These are phyloP conservation scores for Wasmannia auropunctata DNA, from an alignment of 1,140 invertebrate genomes.

Conservation along the genomic window DNA sequence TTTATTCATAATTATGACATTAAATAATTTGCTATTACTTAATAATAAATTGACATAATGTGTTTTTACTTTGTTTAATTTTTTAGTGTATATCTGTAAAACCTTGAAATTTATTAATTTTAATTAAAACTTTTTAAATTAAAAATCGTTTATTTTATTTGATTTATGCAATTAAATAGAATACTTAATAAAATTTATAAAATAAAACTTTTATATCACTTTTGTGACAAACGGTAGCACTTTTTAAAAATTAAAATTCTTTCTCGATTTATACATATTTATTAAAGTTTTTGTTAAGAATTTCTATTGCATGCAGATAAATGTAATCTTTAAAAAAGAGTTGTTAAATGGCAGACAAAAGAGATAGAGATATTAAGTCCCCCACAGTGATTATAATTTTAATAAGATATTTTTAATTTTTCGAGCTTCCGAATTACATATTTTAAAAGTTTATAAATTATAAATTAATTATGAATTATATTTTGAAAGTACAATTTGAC, in stretches of 20 bases:
- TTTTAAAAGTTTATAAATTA: too few relatives aligned
- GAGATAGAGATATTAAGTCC: slow-evolving; percentile 23
- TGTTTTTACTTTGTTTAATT: neutral
- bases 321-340: neutral
- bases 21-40: neutral
- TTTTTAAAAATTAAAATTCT: slow-evolving; percentile 1
- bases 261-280: neutral
- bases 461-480: too few relatives aligned
- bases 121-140: too few relatives aligned
- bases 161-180: neutral
- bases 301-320: slow-evolving; percentile 3
- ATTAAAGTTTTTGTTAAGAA: slow-evolving; percentile 6
- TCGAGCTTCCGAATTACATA: neutral
- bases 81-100: neutral
- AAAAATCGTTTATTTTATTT: neutral
- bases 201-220: too few relatives aligned
- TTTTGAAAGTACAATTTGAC: too few relatives aligned
- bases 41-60: neutral
- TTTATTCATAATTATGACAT: neutral
- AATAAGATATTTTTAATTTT: neutral
- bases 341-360: neutral
- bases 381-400: neutral
- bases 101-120: neutral
- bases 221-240: too few relatives aligned
- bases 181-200: too few relatives aligned